phyloP scores from a whole-genome alignment of 2,113 vertebrate genomes.

The Oncorhynchus masou region DNA sequence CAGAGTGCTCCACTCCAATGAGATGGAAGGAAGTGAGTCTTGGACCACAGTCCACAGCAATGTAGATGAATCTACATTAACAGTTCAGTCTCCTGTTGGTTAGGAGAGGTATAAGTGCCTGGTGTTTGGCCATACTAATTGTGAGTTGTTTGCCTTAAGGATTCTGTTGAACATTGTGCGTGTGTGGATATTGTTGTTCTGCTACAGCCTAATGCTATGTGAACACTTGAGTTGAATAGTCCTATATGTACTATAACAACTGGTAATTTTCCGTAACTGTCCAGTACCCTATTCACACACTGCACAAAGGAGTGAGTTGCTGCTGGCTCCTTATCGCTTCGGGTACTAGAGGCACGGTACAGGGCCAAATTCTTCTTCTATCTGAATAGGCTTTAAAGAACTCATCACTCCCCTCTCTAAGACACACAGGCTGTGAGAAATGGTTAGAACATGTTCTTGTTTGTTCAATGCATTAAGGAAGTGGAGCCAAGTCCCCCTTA shows the following conservation, averaged over 20 bases:
- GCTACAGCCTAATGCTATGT: constrained; percentile 33
- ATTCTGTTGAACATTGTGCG: constrained; percentile 39
- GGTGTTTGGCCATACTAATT: constrained; percentile 35
- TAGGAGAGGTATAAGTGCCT: constrained; percentile 11
- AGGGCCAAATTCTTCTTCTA: no score
- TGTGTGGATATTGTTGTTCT: neutral
- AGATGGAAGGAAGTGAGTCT: neutral
- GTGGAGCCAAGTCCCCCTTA: no score
- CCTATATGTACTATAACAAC: neutral
- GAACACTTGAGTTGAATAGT: constrained; percentile 27
- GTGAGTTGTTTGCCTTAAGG: constrained; percentile 57
- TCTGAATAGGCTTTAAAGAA: no score
- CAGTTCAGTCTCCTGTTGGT: neutral
- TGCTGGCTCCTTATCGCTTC: no score
- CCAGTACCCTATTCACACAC: no score
- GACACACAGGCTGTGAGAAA: no score
- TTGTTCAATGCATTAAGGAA: no score
- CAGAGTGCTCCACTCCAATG: neutral
- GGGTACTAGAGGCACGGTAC: no score
- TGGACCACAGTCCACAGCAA: neutral
- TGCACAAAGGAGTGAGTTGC: no score
- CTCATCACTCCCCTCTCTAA: no score
- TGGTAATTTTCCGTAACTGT: no score
- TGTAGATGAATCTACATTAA: neutral
- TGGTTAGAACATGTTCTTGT: no score